Evolutionary conservation across 2,113 vertebrate species (phyloP).

Genomic region (Cacatua alba): DNA sequence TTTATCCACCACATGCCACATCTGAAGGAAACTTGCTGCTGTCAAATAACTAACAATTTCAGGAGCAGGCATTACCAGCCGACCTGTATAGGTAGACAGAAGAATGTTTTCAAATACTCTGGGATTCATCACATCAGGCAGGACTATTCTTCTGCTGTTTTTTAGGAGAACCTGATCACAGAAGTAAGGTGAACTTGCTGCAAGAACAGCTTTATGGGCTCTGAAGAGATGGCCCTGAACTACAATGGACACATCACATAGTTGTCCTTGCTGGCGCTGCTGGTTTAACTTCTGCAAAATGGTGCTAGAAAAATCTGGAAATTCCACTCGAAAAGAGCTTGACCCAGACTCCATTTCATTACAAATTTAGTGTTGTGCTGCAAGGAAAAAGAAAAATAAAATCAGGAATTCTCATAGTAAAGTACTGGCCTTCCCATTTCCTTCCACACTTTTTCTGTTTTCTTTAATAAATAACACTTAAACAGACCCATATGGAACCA

Average conservation of each 20-base stretch:
- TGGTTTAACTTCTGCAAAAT: slow-evolving; percentile 88
- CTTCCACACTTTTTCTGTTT: neutral
- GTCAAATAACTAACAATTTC: slow-evolving; percentile 89
- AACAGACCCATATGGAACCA: neutral
- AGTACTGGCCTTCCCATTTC: neutral
- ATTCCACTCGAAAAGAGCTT: slow-evolving; percentile 86
- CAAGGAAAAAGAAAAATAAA: slow-evolving; percentile 15
- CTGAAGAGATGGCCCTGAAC: slow-evolving; percentile 88
- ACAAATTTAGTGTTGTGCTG: slow-evolving; percentile 72
- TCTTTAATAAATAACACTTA: neutral
- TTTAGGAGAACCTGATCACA: slow-evolving; percentile 90
- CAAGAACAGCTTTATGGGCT: slow-evolving; percentile 87
- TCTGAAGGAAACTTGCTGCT: slow-evolving; percentile 89
- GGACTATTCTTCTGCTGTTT: slow-evolving; percentile 84
- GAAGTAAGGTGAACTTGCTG: slow-evolving; percentile 89
- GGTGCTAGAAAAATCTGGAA: slow-evolving; percentile 88
- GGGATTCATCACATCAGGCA: slow-evolving; percentile 89
- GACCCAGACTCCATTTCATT: slow-evolving; percentile 85
- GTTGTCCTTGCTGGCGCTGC: slow-evolving; percentile 86
- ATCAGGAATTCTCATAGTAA: neutral
- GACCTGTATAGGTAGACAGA: slow-evolving; percentile 84
- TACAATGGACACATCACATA: slow-evolving; percentile 88
- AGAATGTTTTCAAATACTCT: slow-evolving; percentile 89
- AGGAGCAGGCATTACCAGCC: slow-evolving; percentile 81
- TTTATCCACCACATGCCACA: slow-evolving; percentile 91